Evolutionary conservation across 2,113 vertebrate species (phyloP), one percentile per base, ranked within the genome.

Genomic region (Paedocypris sp.): DNA sequence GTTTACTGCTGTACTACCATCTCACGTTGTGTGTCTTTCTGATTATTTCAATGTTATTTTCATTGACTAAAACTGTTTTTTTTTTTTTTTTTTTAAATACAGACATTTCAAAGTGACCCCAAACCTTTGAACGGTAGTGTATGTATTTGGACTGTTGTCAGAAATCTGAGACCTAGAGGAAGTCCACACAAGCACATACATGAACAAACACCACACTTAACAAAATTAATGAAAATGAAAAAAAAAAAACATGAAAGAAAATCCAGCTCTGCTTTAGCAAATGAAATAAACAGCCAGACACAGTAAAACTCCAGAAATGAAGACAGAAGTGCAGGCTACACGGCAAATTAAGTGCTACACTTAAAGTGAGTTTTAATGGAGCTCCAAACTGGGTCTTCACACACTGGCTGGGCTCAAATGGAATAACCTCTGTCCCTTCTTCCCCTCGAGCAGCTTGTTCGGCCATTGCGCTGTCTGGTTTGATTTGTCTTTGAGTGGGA

Each of bases 401-500:
- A 71, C 52, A 72, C 77, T 75, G n/a, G n/a, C n/a, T n/a, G n/a
- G n/a, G 79, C 70, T 60, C 75, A 67, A 72, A 77, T 72, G 74
- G 73, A 80, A 70, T 56, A 31, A 33, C 15, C 48, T 48, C 58
- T 43, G 45, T 33, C 53, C 9, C 41, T 32, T 5, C 50, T 28
- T 28, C 19, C 61, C 69, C 51, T 61, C 66, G 47, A 66, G 66
- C 10, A 43, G 56, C 64, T 59, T 35, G 52, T 76, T 69, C 68
- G 64, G 63, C 72, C 79, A 76, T 70, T 68, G 50, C 62, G 23
- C 66, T 80, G 71, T 76, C 73, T 77, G 73, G 77, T 77, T 77
- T 76, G 77, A 80, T 77, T 81, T 75, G 75, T 79, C 73, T 75
- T 76, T 79, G 72, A 77, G 67, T 64, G 75, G 74, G 66, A 79